A percentile compares a stretch with the other conserved stretches of the same genome.
phyloP scores from a whole-genome alignment of 2,797 vertebrate genomes.

The Tympanoctomys barrerae region DNA sequence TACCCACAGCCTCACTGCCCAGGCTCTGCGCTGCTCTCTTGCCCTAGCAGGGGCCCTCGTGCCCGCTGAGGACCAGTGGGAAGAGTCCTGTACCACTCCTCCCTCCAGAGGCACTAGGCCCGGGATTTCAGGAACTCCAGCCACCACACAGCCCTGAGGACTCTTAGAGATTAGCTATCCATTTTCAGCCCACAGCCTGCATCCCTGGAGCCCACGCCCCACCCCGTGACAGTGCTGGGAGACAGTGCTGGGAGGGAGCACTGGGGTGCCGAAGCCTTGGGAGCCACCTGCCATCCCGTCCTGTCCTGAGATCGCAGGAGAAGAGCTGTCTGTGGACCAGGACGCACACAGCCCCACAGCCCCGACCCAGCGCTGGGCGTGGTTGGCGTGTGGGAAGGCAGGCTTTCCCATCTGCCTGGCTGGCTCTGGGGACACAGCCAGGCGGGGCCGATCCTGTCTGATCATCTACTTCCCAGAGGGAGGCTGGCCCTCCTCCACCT shows the following conservation, averaged over 20 bases:
- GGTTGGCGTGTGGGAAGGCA: neutral
- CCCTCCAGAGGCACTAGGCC: neutral
- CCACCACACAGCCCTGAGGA: neutral
- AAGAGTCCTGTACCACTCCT: neutral
- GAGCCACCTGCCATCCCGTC: too few relatives aligned
- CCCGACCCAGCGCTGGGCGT: too few relatives aligned
- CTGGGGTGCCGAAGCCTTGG: too few relatives aligned
- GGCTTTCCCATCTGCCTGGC: too few relatives aligned
- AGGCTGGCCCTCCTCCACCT: neutral
- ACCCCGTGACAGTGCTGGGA: too few relatives aligned
- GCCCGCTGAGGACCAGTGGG: neutral
- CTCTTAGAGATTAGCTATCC: neutral
- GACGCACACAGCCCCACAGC: too few relatives aligned
- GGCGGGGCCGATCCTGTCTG: rapidly evolving
- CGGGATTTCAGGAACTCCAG: neutral
- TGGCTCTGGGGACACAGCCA: too few relatives aligned
- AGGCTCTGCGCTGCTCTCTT: neutral
- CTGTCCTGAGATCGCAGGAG: too few relatives aligned
- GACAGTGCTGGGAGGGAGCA: neutral
- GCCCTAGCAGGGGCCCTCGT: neutral
- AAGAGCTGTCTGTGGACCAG: too few relatives aligned
- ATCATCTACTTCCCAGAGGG: neutral
- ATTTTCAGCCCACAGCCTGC: neutral
- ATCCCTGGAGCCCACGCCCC: neutral
- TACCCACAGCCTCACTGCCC: neutral